A percentile compares a stretch with the other conserved stretches of the same genome.
phyloP scores from a whole-genome alignment of 2,888 invertebrate species.

The Palloptera scutellata region DNA sequence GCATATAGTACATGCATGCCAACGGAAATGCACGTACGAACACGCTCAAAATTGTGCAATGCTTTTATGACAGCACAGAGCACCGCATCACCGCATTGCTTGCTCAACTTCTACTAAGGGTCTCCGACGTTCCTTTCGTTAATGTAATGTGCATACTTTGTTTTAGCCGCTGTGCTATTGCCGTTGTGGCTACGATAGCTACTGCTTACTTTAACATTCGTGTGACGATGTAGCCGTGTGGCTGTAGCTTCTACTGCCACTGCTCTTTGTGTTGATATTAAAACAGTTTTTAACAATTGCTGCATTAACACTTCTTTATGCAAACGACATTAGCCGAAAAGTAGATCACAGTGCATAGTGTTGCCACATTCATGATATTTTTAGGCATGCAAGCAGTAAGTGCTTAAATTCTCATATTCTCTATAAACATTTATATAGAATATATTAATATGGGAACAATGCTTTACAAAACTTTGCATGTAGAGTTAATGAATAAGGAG shows the following conservation, averaged over 20 bases:
- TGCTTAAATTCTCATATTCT: no score
- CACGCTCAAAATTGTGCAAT: no score
- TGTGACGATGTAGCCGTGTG: background rate
- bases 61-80: no score
- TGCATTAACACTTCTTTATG: slow-evolving; percentile 55
- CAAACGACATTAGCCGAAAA: slow-evolving; percentile 30
- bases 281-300: slow-evolving; percentile 48
- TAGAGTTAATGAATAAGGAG: no score
- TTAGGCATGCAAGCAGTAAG: no score
- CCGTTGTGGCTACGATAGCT: background rate
- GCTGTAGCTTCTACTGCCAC: slow-evolving; percentile 1
- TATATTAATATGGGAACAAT: no score
- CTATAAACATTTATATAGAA: no score
- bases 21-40: no score
- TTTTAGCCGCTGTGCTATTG: background rate
- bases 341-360: slow-evolving; percentile 4
- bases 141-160: background rate
- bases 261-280: slow-evolving; percentile 21
- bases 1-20: no score
- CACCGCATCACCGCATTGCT: no score
- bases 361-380: background rate
- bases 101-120: no score
- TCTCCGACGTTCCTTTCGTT: background rate
- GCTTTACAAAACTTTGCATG: no score
- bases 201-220: background rate